A percentile compares a stretch with the other conserved stretches of the same genome.
Conservation (phyloP, 2,113 vertebrate species). For the Gavia stellata region DNA sequence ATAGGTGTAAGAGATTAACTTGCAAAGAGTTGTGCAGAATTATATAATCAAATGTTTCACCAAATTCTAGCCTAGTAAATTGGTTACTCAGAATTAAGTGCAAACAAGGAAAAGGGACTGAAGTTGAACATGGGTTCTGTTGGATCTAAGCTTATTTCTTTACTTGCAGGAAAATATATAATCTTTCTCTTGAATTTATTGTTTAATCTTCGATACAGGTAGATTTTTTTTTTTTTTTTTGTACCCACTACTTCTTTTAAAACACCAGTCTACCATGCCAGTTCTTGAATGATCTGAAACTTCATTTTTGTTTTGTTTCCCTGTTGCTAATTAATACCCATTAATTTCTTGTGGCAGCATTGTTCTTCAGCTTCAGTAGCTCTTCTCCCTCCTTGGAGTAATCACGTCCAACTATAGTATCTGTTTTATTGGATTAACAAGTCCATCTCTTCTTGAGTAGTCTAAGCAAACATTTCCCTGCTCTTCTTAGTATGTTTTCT, state of each 20-base stretch:
- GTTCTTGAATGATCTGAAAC: neutral
- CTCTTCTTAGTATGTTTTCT: neutral
- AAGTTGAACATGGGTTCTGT: neutral
- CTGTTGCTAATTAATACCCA: neutral
- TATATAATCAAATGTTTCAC: neutral
- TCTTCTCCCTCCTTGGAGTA: neutral
- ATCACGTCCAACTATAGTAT: neutral
- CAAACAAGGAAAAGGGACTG: neutral
- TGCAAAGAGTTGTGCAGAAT: neutral
- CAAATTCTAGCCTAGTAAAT: neutral
- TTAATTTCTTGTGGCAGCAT: neutral
- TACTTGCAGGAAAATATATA: neutral
- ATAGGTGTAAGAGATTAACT: neutral
- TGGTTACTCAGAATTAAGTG: neutral
- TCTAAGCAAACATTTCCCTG: neutral
- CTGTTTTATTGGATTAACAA: neutral
- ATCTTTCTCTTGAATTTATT: neutral
- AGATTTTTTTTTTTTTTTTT: neutral
- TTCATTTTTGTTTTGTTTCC: neutral
- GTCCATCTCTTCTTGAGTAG: neutral
- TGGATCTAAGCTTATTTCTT: neutral
- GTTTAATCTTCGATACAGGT: neutral
- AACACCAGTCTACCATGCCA: neutral
- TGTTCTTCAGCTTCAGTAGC: neutral
- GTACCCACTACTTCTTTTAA: neutral